Percentiles rank a stretch among this genome's conserved stretches.
Evolutionary conservation across 1,140 invertebrate species (phyloP).

Genomic region (Reticulitermes speratus): DNA sequence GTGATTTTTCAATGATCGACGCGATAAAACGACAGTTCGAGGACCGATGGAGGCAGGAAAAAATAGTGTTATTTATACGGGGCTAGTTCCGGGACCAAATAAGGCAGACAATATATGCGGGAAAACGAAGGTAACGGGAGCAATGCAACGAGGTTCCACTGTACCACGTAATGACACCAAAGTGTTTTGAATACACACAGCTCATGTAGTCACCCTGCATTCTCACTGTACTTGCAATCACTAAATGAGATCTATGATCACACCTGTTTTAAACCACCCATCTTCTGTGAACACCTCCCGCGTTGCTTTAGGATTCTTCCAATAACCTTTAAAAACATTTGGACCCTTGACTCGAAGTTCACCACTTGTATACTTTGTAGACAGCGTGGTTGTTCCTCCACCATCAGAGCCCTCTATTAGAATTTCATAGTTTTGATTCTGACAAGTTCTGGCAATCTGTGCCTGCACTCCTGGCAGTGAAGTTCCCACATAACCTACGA

Average conservation of each 20-base stretch:
- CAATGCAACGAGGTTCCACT: too few species aligned
- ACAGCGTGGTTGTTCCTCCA: conserved; percentile 33
- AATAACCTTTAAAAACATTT: conserved; percentile 77
- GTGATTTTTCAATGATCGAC: too few species aligned
- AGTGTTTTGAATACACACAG: too few species aligned
- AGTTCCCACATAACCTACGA: conserved; percentile 58
- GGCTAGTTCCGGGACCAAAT: too few species aligned
- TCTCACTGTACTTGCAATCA: too few species aligned
- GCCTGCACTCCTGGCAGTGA: conserved; percentile 73
- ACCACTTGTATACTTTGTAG: conserved; percentile 48
- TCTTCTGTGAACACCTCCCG: conserved; percentile 70
- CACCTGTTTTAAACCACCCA: conserved; percentile 86
- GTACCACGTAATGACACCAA: too few species aligned
- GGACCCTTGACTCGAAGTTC: conserved; percentile 76
- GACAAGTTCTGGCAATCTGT: conserved; percentile 51
- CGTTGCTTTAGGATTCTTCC: conserved; percentile 70
- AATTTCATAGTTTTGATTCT: conserved; percentile 37
- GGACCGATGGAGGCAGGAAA: too few species aligned
- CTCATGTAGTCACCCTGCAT: too few species aligned
- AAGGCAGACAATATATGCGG: too few species aligned
- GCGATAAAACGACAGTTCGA: too few species aligned
- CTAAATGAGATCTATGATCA: conserved; percentile 32
- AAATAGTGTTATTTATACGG: too few species aligned
- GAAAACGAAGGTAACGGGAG: too few species aligned
- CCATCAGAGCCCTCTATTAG: conserved; percentile 42